Percentiles rank a stretch among this genome's conserved stretches.
These are phyloP conservation scores for Conus betulinus DNA, from an alignment of 1,140 invertebrate species.

Conservation along the genomic window DNA sequence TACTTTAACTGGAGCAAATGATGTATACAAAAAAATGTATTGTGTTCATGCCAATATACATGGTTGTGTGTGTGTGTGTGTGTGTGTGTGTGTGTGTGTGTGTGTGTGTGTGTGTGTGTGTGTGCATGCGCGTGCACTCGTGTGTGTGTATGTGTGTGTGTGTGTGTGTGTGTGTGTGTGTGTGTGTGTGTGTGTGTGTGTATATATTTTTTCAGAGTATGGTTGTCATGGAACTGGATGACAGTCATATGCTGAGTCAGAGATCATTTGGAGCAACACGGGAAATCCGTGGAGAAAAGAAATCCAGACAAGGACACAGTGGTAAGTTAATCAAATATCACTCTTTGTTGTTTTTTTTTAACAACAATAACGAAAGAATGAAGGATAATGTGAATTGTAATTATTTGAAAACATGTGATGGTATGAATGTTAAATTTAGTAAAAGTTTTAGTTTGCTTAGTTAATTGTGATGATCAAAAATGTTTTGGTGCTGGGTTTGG, in stretches of 20 bases:
- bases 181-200: not conserved
- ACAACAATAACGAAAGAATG: too few relatives aligned
- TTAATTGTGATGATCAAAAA: too few relatives aligned
- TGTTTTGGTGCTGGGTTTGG: too few relatives aligned
- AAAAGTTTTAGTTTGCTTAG: too few relatives aligned
- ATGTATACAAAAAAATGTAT: too few relatives aligned
- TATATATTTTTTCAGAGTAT: not conserved
- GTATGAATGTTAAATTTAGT: too few relatives aligned
- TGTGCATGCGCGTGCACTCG: not conserved
- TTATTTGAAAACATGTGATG: too few relatives aligned
- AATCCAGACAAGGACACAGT: not conserved
- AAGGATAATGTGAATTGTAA: too few relatives aligned
- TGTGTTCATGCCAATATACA: not conserved
- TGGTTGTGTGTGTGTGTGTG: not conserved
- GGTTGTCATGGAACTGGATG: slow-evolving; percentile 11
- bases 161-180: too few relatives aligned
- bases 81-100: not conserved
- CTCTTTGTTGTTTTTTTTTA: too few relatives aligned
- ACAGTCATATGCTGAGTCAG: not conserved
- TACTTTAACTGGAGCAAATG: too few relatives aligned
- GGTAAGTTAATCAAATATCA: not conserved
- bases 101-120: slow-evolving; percentile 7
- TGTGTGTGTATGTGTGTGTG: not conserved
- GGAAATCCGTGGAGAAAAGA: not conserved
- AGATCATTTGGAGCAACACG: not conserved